These are phyloP conservation scores for Psammodynastes pulverulentus DNA, from an alignment of 2,113 vertebrate species.

Conservation along the genomic window DNA sequence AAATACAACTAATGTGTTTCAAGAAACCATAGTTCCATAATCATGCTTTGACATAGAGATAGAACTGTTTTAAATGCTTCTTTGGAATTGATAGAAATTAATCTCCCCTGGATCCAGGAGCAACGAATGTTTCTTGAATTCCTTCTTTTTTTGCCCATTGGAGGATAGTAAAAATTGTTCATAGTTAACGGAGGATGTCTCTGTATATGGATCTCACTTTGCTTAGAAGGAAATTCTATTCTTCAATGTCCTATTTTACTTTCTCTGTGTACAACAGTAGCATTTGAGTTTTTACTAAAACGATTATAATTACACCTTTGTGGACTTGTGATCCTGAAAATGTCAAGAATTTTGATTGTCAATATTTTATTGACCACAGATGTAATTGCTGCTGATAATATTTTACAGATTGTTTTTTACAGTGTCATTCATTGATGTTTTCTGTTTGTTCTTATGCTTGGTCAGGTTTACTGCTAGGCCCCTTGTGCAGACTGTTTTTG, in stretches of 20 bases:
- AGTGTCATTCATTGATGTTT: background rate
- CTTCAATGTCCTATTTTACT: background rate
- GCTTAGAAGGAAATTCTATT: background rate
- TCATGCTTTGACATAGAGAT: background rate
- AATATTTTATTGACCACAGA: background rate
- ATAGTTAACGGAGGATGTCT: background rate
- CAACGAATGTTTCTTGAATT: too few species aligned
- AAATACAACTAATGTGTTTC: background rate
- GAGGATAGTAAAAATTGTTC: background rate
- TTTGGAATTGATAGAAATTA: background rate
- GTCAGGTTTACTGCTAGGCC: slow-evolving; percentile 89
- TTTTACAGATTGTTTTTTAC: background rate
- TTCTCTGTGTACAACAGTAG: background rate
- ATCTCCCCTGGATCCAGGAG: background rate
- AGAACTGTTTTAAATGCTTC: background rate
- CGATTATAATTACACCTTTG: background rate
- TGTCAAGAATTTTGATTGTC: background rate
- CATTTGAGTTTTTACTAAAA: background rate
- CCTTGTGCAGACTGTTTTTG: slow-evolving; percentile 89
- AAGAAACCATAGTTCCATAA: background rate
- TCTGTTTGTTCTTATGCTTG: slow-evolving; percentile 15
- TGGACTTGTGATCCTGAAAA: background rate
- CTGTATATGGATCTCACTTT: background rate
- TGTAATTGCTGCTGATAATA: background rate
- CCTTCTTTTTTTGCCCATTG: background rate